Evolutionary conservation across 1,140 invertebrate species (phyloP).

Genomic region (Trachymyrmex cornetzi): DNA sequence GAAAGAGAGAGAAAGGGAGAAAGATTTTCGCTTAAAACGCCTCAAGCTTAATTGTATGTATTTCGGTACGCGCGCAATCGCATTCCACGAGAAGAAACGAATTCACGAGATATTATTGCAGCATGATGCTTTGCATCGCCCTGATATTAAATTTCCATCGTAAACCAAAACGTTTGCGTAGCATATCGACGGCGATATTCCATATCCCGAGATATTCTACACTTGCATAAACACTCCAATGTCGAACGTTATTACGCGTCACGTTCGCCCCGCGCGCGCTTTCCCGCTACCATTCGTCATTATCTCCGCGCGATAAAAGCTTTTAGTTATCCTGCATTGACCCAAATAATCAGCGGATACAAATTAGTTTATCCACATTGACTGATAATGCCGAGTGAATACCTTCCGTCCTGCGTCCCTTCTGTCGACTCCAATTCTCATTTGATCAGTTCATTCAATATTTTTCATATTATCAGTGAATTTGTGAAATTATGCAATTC

Average conservation of each 20-base stretch:
- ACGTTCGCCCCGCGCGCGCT: neutral
- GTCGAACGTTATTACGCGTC: conserved; percentile 54
- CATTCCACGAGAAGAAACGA: conserved; percentile 68
- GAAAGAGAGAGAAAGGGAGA: neutral
- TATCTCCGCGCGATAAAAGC: conserved; percentile 55
- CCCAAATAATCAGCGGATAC: conserved; percentile 59
- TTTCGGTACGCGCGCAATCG: conserved; percentile 3
- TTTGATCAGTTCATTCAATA: neutral
- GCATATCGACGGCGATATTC: conserved; percentile 54
- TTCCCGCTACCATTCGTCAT: conserved; percentile 25
- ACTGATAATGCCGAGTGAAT: conserved; percentile 44
- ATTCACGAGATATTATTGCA: conserved; percentile 72
- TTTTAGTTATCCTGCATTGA: conserved; percentile 59
- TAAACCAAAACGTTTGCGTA: conserved; percentile 65
- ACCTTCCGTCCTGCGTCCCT: neutral
- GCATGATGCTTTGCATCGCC: conserved; percentile 46
- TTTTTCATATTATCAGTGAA: neutral
- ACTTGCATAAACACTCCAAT: conserved; percentile 50
- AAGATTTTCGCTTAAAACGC: conserved; percentile 69
- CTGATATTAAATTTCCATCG: conserved; percentile 72
- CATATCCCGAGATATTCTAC: conserved; percentile 40
- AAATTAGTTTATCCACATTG: conserved; percentile 50
- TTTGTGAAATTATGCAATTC: neutral
- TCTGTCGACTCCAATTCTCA: conserved; percentile 1
- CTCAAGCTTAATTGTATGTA: conserved; percentile 70